Evolutionary conservation across 1,140 invertebrate species (phyloP).

Genomic region (honey bee (Apis mellifera)): DNA sequence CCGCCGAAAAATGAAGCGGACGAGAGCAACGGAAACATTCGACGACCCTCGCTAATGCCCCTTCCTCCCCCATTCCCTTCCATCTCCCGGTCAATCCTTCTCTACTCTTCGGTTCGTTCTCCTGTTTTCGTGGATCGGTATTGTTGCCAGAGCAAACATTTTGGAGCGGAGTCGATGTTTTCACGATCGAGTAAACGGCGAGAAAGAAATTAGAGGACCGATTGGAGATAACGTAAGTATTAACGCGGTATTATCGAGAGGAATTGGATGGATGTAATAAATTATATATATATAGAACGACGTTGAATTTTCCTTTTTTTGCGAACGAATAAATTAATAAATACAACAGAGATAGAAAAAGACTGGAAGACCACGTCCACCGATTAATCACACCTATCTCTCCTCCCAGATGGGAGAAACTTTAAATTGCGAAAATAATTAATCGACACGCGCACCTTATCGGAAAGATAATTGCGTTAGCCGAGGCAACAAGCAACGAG

Average conservation of each 20-base stretch:
- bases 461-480: conserved; percentile 21
- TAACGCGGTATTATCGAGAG: neutral
- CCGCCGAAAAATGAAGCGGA: neutral
- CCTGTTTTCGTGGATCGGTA: neutral
- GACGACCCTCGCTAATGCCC: neutral
- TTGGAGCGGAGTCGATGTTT: too few species aligned
- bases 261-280: neutral
- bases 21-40: conserved; percentile 6
- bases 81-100: too few species aligned
- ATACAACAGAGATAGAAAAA: too few species aligned
- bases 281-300: too few species aligned
- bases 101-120: neutral
- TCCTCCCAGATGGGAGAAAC: neutral
- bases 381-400: too few species aligned
- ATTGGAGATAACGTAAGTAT: too few species aligned
- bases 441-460: neutral
- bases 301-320: too few species aligned
- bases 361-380: too few species aligned
- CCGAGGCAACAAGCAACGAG: neutral
- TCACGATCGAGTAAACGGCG: too few species aligned
- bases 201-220: neutral
- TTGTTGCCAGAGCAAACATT: conserved; percentile 24
- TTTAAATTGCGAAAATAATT: neutral
- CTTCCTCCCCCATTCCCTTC: neutral
- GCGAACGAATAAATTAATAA: too few species aligned